Percentiles rank a stretch among this genome's conserved stretches.
These are phyloP conservation scores for Drosophila miranda DNA, from an alignment of 1,140 invertebrate species.

Conservation along the genomic window DNA sequence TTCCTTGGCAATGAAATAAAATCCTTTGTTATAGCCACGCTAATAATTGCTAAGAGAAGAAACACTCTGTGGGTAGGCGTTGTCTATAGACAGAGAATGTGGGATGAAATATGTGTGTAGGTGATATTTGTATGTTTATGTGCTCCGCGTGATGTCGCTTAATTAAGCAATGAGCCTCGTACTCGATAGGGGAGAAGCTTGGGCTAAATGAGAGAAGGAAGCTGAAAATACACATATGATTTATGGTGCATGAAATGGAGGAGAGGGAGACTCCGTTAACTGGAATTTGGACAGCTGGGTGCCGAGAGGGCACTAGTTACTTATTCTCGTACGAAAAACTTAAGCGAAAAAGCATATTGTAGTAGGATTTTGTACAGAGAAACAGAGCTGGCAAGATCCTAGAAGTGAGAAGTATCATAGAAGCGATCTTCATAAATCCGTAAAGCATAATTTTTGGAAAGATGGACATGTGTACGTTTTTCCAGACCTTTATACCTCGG, in stretches of 20 bases:
- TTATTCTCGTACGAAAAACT: too few species aligned
- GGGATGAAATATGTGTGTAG: slow-evolving; percentile 3
- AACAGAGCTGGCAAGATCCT: too few species aligned
- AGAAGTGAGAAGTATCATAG: too few species aligned
- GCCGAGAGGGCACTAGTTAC: too few species aligned
- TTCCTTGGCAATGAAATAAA: slow-evolving; percentile 51
- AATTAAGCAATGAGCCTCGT: slow-evolving; percentile 56
- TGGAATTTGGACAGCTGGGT: too few species aligned
- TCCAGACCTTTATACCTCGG: too few species aligned
- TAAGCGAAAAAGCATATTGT: too few species aligned
- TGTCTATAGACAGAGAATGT: background rate
- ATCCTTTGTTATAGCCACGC: slow-evolving; percentile 49
- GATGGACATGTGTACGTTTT: too few species aligned
- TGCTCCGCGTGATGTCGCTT: slow-evolving; percentile 57
- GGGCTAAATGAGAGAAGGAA: slow-evolving; percentile 12
- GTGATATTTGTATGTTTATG: slow-evolving; percentile 16
- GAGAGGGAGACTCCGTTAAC: background rate
- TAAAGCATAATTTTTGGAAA: too few species aligned
- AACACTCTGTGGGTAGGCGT: slow-evolving; percentile 10
- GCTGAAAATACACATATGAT: slow-evolving; percentile 56
- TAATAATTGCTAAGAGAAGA: slow-evolving; percentile 51
- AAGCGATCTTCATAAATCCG: too few species aligned
- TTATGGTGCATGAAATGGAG: slow-evolving; percentile 26
- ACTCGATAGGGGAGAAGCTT: slow-evolving; percentile 20
- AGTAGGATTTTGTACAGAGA: too few species aligned